Evolutionary conservation across 2,797 vertebrate species (phyloP), one percentile per base, ranked within the genome.

Genomic region (Lateolabrax maculatus): DNA sequence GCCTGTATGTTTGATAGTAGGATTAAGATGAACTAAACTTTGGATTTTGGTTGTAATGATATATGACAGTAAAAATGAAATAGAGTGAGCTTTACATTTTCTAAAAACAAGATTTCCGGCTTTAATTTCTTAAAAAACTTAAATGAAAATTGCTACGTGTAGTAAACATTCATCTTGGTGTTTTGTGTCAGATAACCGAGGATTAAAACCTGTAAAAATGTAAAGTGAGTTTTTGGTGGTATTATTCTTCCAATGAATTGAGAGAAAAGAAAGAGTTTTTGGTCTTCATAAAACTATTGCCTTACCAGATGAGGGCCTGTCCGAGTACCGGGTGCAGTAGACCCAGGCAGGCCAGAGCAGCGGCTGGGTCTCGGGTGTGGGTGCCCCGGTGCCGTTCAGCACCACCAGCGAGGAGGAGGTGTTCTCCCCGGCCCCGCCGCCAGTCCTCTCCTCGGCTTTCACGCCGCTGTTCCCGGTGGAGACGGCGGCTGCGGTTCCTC

Each of bases 261-360:
- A n/a, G n/a, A 6, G 16, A 3, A 51, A 46, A 10, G 19, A 2
- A 36, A 27, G 8, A 23, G 2, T 56, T 43, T 9, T 5, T 21
- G 3, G 12, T 46, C 56, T 83, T 56, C 84, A 31, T 75, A 46
- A 65, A 87, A 72, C 84, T 84, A 16, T 81, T 52, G 87, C 88
- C 97, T 97, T 96, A 98, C 97, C 97, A 87, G 97, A 98, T 94
- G 97, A 98, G 16, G 97, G 97, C 78, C 97, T 93, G 91, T 98
- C 97, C 61, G 97, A 98, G 87, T 98, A 98, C 71, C 97, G 96
- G 60, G 97, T 98, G 91, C 97, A 98, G 92, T 98, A 98, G 79
- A 98, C 97, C 97, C 97, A 98, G 65, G 97, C 97, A 27, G 97
- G 97, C 97, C 97, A 98, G 8, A 98, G 96, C 21, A 97, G 79